Evolutionary conservation across 64 coral and sea anemone species (phyloP).

Genomic region (Pachyseris speciosa): DNA sequence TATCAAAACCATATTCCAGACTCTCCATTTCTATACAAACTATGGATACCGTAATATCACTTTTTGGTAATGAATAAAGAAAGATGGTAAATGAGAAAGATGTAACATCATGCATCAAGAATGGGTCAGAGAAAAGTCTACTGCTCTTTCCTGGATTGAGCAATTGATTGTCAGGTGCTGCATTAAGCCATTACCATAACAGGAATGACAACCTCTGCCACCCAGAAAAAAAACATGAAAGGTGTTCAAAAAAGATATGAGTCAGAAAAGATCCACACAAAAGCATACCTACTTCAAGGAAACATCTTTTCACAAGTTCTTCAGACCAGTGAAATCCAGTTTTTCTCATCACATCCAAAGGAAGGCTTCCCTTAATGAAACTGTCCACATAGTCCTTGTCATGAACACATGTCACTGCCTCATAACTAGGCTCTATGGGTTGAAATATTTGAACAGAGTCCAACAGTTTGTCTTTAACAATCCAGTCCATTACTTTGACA

Average conservation of each 20-base stretch:
- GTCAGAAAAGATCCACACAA: neutral
- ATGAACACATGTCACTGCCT: conserved; percentile 37
- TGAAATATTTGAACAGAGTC: conserved; percentile 18
- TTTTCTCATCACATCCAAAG: conserved; percentile 28
- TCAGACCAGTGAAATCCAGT: conserved; percentile 71
- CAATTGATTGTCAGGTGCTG: no score
- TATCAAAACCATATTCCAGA: no score
- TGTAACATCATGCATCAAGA: no score
- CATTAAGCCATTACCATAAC: no score
- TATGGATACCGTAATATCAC: no score
- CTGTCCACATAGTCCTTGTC: neutral
- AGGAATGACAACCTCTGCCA: no score
- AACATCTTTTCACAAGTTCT: conserved; percentile 59
- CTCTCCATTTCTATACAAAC: no score
- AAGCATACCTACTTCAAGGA: conserved; percentile 70
- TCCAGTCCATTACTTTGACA: conserved; percentile 61
- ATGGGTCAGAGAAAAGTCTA: no score
- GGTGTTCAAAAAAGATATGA: neutral
- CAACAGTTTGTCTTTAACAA: conserved; percentile 57
- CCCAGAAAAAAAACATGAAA: neutral
- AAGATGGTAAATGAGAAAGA: no score
- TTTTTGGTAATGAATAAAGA: no score
- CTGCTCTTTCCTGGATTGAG: no score
- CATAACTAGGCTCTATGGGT: conserved; percentile 37
- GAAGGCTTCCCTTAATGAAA: conserved; percentile 43